These are phyloP conservation scores for Himalopsyche kuldschensis DNA, from an alignment of 2,888 invertebrate genomes.

Conservation along the genomic window DNA sequence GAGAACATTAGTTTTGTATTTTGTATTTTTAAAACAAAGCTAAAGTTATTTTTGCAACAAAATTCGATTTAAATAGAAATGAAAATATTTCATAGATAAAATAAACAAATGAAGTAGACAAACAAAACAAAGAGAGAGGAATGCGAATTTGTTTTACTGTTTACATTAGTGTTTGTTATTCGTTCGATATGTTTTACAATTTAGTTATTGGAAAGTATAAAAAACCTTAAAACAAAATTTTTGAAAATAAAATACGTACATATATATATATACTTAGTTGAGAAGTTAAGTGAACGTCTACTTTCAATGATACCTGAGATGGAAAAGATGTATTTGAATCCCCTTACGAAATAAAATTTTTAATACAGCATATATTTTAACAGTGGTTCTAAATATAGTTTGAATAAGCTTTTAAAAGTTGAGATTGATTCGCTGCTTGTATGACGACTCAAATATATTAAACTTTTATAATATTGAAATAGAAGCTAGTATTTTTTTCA, in stretches of 20 bases:
- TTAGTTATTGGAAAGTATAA: background rate
- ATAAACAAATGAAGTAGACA: background rate
- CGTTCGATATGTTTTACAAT: background rate
- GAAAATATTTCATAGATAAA: background rate
- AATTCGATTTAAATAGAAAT: background rate
- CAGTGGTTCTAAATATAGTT: background rate
- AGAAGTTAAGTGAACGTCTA: background rate
- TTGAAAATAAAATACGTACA: background rate
- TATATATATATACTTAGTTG: background rate
- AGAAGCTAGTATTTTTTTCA: too few species aligned
- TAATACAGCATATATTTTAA: background rate
- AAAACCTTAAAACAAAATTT: background rate
- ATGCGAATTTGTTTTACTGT: background rate
- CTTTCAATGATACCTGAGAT: background rate
- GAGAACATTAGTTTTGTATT: too few species aligned
- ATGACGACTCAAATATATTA: too few species aligned
- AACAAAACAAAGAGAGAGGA: background rate
- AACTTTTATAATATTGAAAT: too few species aligned
- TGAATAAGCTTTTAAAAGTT: background rate
- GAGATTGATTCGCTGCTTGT: too few species aligned
- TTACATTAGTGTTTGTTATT: background rate
- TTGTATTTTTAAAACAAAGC: too few species aligned
- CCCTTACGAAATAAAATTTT: background rate
- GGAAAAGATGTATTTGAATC: background rate
- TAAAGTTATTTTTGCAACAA: too few species aligned